A percentile compares a stretch with the other conserved stretches of the same genome.
These are phyloP conservation scores for Loriculus beryllinus DNA, from an alignment of 2,797 vertebrate species.

Conservation along the genomic window DNA sequence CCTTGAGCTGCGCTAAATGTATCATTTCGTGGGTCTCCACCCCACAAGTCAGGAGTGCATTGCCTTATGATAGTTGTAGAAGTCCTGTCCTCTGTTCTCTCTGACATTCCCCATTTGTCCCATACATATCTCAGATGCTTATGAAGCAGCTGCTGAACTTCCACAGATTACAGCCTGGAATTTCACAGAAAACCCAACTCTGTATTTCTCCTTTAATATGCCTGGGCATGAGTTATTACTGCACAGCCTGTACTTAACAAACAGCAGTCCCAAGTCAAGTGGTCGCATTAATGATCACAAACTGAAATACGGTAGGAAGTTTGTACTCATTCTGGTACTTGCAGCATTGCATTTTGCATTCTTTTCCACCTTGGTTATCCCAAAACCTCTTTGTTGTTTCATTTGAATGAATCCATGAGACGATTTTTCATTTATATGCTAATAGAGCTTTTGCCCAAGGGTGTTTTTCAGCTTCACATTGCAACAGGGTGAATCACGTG, in stretches of 20 bases:
- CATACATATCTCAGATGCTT: background rate
- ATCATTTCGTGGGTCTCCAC: background rate
- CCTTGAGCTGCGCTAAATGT: background rate
- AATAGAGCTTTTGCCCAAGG: background rate
- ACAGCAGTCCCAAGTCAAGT: background rate
- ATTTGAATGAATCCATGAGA: background rate
- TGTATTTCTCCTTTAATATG: accelerated
- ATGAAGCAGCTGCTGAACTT: background rate
- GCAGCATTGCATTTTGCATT: background rate
- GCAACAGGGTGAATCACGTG: background rate
- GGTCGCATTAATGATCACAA: accelerated
- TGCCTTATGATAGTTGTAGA: background rate
- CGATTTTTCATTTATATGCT: background rate
- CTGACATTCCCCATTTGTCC: background rate
- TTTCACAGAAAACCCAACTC: background rate
- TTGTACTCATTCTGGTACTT: background rate
- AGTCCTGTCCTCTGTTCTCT: background rate
- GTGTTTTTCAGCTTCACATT: background rate
- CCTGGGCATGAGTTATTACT: background rate
- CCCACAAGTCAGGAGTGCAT: background rate
- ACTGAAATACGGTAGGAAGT: background rate
- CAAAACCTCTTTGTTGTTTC: background rate
- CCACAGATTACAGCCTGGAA: background rate
- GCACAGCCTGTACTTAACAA: background rate
- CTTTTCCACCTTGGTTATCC: background rate